Conservation (phyloP, 2,888 invertebrate species). For the Papilio protenor region DNA sequence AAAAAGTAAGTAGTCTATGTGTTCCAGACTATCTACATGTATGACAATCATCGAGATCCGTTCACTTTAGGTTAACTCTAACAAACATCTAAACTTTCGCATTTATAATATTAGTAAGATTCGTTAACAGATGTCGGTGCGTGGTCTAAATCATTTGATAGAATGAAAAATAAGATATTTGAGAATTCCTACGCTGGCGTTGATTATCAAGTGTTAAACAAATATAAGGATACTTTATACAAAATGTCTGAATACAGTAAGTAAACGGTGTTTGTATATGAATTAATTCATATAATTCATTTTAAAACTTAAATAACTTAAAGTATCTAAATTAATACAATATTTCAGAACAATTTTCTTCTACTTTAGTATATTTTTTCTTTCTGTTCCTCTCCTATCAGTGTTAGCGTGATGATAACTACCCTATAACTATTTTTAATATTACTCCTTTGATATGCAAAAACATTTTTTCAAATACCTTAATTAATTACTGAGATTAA, state of each 20-base stretch:
- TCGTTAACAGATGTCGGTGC: slow-evolving; percentile 54
- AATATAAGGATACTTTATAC: slow-evolving; percentile 56
- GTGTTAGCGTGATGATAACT: not conserved
- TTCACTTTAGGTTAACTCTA: too few species aligned
- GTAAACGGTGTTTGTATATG: slow-evolving; percentile 30
- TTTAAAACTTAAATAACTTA: too few species aligned
- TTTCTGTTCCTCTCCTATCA: not conserved
- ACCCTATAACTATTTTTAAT: not conserved
- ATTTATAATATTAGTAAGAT: too few species aligned
- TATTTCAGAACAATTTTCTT: not conserved
- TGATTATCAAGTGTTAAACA: slow-evolving; percentile 61
- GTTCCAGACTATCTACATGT: too few species aligned
- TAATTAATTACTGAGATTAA: not conserved
- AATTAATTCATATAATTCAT: too few species aligned
- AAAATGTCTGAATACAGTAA: slow-evolving; percentile 55
- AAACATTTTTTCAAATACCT: not conserved
- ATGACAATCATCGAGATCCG: too few species aligned
- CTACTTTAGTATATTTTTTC: not conserved
- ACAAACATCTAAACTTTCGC: too few species aligned
- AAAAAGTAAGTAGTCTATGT: too few species aligned
- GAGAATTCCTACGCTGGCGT: slow-evolving; percentile 60
- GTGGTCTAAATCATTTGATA: slow-evolving; percentile 54
- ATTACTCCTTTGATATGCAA: not conserved
- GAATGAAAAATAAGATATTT: slow-evolving; percentile 58
- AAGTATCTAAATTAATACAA: not conserved